phyloP scores from a whole-genome alignment of 2,888 invertebrate genomes.

The Synergus laeviventris region DNA sequence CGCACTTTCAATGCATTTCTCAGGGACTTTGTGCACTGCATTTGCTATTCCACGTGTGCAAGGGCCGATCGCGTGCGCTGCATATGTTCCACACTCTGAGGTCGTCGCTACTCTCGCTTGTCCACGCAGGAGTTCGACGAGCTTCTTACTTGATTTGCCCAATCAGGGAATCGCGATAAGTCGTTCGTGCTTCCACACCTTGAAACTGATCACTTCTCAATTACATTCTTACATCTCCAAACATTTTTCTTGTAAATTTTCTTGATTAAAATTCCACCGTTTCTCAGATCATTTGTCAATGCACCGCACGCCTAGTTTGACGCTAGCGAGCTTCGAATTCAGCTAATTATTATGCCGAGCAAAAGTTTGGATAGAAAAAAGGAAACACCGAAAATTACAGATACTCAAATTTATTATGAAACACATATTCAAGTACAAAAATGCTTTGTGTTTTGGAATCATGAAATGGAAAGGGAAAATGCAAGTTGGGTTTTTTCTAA shows the following conservation, averaged over 20 bases:
- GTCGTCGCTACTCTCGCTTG: slow-evolving; percentile 53
- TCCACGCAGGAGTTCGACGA: slow-evolving; percentile 43
- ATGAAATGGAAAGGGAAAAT: too few relatives aligned
- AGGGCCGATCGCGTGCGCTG: slow-evolving; percentile 70
- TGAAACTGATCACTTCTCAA: background rate
- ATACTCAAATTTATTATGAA: too few relatives aligned
- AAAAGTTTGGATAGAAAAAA: too few relatives aligned
- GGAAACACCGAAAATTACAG: too few relatives aligned
- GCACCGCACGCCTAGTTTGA: too few relatives aligned
- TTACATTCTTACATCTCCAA: background rate
- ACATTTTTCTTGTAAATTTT: background rate
- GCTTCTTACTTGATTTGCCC: slow-evolving; percentile 53
- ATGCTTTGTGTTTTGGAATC: too few relatives aligned
- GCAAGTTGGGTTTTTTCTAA: too few relatives aligned
- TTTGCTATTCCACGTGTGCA: slow-evolving; percentile 73
- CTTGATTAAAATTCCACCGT: too few relatives aligned
- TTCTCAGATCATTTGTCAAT: too few relatives aligned
- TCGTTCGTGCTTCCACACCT: slow-evolving; percentile 42
- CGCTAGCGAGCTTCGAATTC: too few relatives aligned
- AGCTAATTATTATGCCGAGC: too few relatives aligned
- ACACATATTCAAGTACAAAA: too few relatives aligned
- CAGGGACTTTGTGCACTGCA: slow-evolving; percentile 65
- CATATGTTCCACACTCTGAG: slow-evolving; percentile 64
- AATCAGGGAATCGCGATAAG: slow-evolving; percentile 42
- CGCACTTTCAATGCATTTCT: slow-evolving; percentile 71